These are phyloP conservation scores for Cephalotes varians DNA, from an alignment of 2,888 invertebrate species.

Conservation along the genomic window DNA sequence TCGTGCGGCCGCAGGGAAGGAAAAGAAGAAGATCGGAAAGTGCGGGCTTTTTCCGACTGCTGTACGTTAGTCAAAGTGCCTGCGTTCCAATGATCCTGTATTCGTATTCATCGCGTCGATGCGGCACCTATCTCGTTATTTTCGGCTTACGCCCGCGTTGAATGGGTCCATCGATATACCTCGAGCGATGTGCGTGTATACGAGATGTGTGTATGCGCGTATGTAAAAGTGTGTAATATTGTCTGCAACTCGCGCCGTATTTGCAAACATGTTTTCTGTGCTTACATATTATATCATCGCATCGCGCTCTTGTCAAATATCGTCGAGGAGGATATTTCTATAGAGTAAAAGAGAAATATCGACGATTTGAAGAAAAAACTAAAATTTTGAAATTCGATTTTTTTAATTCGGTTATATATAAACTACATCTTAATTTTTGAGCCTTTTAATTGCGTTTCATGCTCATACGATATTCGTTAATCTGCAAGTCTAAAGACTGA, in stretches of 20 bases:
- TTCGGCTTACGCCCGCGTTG: conserved; percentile 76
- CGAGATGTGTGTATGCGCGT: background rate
- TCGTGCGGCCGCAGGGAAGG: conserved; percentile 12
- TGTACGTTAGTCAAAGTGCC: conserved; percentile 66
- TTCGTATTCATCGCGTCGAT: conserved; percentile 71
- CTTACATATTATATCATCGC: conserved; percentile 49
- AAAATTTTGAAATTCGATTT: background rate
- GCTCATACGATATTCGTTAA: background rate
- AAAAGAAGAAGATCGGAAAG: conserved; percentile 14
- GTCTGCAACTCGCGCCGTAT: conserved; percentile 19
- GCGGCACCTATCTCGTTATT: conserved; percentile 78
- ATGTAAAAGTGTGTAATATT: background rate
- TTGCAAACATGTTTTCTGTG: conserved; percentile 43
- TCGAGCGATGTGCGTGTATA: background rate
- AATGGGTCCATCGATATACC: conserved; percentile 63
- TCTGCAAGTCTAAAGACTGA: background rate
- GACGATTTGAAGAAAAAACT: background rate
- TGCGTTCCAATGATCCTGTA: conserved; percentile 69
- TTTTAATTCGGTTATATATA: background rate
- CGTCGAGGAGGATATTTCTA: conserved; percentile 15
- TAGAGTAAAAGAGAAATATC: background rate
- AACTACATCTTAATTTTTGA: background rate
- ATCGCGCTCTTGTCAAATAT: background rate
- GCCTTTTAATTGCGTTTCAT: background rate
- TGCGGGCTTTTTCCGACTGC: conserved; percentile 23